These are phyloP conservation scores for Pedionomus torquatus DNA, from an alignment of 2,113 vertebrate genomes.

Conservation along the genomic window DNA sequence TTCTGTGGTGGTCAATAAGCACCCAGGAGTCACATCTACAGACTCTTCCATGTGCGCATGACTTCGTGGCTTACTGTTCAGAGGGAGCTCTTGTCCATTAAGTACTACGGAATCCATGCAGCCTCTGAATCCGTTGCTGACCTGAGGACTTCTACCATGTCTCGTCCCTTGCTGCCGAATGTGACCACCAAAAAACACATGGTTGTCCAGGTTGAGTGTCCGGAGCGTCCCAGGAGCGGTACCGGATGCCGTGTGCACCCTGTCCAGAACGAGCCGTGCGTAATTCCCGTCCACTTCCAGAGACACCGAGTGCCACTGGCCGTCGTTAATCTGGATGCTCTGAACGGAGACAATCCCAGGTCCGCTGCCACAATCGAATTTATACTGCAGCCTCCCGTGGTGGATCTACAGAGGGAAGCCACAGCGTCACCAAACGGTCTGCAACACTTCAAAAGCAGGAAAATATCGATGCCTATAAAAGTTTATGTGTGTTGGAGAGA, in stretches of 20 bases:
- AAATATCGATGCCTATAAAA: neutral
- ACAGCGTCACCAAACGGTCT: neutral
- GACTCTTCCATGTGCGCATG: conserved; percentile 89
- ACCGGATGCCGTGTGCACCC: conserved; percentile 91
- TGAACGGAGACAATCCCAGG: conserved; percentile 94
- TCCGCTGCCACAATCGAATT: conserved; percentile 97
- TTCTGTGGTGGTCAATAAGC: conserved; percentile 77
- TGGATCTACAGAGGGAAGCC: conserved; percentile 81
- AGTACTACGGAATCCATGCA: conserved; percentile 91
- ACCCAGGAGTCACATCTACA: conserved; percentile 89
- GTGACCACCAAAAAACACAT: conserved; percentile 91
- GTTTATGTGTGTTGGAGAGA: neutral
- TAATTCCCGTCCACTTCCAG: conserved; percentile 95
- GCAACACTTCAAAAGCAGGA: neutral
- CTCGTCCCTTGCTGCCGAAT: conserved; percentile 82
- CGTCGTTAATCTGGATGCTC: conserved; percentile 92
- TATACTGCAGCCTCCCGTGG: conserved; percentile 93
- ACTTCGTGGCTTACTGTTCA: conserved; percentile 81
- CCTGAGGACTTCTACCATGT: conserved; percentile 81
- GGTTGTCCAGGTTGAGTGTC: conserved; percentile 92
- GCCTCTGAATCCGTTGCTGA: conserved; percentile 88
- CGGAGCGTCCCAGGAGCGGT: conserved; percentile 93
- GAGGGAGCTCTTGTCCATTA: conserved; percentile 91
- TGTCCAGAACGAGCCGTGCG: conserved; percentile 90
- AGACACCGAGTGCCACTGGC: conserved; percentile 90